Base-by-base conservation (phyloP, 2,113 vertebrate genomes). In the Miniopterus natalensis region DNA sequence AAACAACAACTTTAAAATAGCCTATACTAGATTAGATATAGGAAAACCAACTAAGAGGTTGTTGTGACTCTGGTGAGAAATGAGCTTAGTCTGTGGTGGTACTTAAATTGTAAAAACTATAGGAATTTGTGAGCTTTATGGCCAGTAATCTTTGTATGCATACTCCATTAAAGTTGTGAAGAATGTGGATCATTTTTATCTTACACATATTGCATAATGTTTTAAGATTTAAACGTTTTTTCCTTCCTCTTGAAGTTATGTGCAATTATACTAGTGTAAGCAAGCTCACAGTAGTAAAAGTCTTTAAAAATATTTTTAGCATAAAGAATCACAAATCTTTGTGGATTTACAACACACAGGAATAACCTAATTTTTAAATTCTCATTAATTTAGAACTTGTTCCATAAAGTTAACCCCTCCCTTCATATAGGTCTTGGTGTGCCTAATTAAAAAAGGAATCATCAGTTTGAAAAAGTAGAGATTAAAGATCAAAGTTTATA, bases 331-430 rank as follows among this genome's bases (percentile, higher is more conserved):
- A 77, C 84, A 68, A 68, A 70, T 77, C 1, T 2, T 13, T 85
- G 1, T 29, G 9, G 20, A 94, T 59, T 68, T 86, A 23, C 1
- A n/a, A 18, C 31, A 89, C 21, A 31, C 14, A 75, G 12, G 57
- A 85, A 49, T 77, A 45, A 78, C 3, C 21, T 90, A 77, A 85
- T 85, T 75, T 85, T 73, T 55, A 84, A 89, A 42, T 83, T 61
- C 5, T 36, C 12, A 40, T 7, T 90, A 75, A 31, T 84, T 71
- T 78, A 79, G 5, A 73, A 59, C 27, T 17, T 66, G 4, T 66
- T 57, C n/a, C 49, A 23, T 73, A 57, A 73, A 85, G 12, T 66
- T 75, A 74, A 31, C 23, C n/a, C 27, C 23, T 29, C 27, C 51
- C 15, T 15, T 7, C 14, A 77, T 61, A 63, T 51, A 29, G 7